Percentiles rank a stretch among this genome's conserved stretches.
phyloP scores from a whole-genome alignment of 2,113 vertebrate genomes.

The Platichthys stellatus region DNA sequence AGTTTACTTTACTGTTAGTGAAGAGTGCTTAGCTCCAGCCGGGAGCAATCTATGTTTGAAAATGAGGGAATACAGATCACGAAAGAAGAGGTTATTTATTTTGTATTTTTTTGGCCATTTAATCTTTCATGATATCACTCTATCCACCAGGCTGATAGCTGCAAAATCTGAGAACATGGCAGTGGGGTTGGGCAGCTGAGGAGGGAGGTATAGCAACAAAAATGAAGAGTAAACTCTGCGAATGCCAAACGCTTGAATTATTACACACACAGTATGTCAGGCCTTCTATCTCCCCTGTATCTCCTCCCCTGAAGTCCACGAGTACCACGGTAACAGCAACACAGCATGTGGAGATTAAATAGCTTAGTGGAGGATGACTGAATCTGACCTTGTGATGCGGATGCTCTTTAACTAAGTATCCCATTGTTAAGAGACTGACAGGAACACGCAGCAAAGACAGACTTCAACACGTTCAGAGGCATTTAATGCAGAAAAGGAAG shows the following conservation, averaged over 20 bases:
- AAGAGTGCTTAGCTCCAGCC: no score
- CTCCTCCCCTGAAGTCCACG: background rate
- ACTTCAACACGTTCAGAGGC: background rate
- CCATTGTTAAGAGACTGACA: background rate
- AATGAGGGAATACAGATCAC: background rate
- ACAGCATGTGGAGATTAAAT: background rate
- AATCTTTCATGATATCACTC: background rate
- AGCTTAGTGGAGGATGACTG: background rate
- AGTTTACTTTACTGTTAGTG: background rate
- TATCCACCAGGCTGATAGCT: background rate
- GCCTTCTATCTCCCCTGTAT: background rate
- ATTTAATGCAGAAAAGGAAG: background rate
- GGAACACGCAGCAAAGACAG: background rate
- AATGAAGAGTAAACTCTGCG: background rate
- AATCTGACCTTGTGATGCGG: background rate
- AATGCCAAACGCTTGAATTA: background rate
- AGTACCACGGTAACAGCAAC: background rate
- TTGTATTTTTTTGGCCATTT: background rate
- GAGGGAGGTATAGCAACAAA: background rate
- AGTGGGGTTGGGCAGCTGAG: background rate
- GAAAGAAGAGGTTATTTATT: background rate
- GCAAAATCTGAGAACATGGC: background rate
- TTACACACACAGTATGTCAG: background rate
- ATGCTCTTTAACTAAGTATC: background rate
- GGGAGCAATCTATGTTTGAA: background rate